These are phyloP conservation scores for Orthosia cruda DNA, from an alignment of 2,888 invertebrate species.

Conservation along the genomic window DNA sequence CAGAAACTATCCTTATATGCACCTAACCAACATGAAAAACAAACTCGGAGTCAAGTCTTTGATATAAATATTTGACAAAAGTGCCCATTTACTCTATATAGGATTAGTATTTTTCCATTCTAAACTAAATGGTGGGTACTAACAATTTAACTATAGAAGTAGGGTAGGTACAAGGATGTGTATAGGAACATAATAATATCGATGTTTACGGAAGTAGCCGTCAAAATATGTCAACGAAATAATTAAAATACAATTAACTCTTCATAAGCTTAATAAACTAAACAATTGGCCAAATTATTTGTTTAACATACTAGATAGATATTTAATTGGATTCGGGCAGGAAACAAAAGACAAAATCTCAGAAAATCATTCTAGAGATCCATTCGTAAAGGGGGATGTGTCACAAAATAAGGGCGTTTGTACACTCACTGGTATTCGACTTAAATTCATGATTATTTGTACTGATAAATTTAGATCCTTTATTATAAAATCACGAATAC, in stretches of 20 bases:
- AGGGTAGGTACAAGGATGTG: too few species aligned
- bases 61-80: too few species aligned
- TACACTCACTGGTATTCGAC: too few species aligned
- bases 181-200: slow-evolving; percentile 5
- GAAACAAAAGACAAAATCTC: background rate
- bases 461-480: too few species aligned
- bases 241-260: slow-evolving; percentile 52
- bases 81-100: too few species aligned
- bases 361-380: background rate
- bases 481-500: too few species aligned
- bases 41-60: too few species aligned
- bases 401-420: background rate
- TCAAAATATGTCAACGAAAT: slow-evolving; percentile 14
- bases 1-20: too few species aligned
- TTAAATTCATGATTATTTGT: too few species aligned
- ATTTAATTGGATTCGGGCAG: background rate
- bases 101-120: slow-evolving; percentile 16
- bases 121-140: background rate
- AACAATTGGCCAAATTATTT: slow-evolving; percentile 21
- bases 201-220: slow-evolving; percentile 43
- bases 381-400: too few species aligned
- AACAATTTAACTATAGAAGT: background rate
- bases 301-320: background rate
- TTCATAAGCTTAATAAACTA: slow-evolving; percentile 31
- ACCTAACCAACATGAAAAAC: too few species aligned